Percentiles rank a stretch among this genome's conserved stretches.
These are phyloP conservation scores for Bubo scandiacus DNA, from an alignment of 2,113 vertebrate species.

Conservation along the genomic window DNA sequence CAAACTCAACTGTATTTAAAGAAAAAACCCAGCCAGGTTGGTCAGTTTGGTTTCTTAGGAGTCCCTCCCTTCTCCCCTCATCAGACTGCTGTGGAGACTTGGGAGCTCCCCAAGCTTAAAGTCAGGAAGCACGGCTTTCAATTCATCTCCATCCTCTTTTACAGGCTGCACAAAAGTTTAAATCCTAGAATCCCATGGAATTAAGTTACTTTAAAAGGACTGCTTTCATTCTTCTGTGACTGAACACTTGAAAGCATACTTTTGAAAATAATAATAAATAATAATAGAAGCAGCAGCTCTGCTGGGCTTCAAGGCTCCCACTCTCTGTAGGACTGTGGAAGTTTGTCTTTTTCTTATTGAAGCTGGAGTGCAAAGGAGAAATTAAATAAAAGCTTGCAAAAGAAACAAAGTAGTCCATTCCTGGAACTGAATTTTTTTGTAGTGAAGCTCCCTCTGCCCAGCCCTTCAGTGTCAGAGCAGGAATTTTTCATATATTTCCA, in stretches of 20 bases:
- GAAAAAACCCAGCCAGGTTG: background rate
- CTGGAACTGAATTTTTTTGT: background rate
- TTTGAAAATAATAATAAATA: background rate
- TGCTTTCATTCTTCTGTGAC: background rate
- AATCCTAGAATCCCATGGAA: background rate
- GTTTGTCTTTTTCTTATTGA: background rate
- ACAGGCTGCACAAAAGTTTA: background rate
- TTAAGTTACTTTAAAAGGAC: background rate
- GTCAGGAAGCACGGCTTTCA: background rate
- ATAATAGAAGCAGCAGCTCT: background rate
- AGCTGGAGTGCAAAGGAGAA: background rate
- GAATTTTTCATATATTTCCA: background rate
- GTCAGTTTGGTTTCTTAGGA: background rate
- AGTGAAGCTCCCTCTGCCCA: background rate
- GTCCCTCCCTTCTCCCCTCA: accelerated
- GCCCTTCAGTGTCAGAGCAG: background rate
- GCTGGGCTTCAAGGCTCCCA: background rate
- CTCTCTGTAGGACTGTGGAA: background rate
- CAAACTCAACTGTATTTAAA: background rate
- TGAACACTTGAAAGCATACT: background rate
- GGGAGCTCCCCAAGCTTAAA: background rate
- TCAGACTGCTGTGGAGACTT: background rate
- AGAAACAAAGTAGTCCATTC: background rate
- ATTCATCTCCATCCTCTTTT: background rate
- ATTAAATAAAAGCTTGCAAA: background rate